Base-by-base conservation (phyloP, 2,797 vertebrate species). In the Spatula versicolor region DNA sequence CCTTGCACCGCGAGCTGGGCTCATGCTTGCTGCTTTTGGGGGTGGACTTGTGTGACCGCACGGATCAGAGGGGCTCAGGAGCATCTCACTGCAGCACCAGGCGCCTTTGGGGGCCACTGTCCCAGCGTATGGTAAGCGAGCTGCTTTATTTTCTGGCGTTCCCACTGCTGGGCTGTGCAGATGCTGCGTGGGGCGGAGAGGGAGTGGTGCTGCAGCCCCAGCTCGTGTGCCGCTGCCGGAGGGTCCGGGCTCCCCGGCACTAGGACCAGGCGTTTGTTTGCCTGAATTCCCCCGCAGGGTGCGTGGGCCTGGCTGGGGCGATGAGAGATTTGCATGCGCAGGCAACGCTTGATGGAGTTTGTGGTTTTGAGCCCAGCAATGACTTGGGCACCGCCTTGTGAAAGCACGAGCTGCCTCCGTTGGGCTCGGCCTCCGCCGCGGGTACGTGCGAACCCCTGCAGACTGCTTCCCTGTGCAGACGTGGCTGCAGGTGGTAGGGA, bases 351-450 rank as follows among this genome's bases (percentile, higher is more conserved):
- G 3, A 3, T 6, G 10, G 37, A 89, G 37, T 52, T 87, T 82
- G 37, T 76, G 59, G 15, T 46, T 92, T 85, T 15, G 37, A 59
- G 72, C n/a, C 0, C 1, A n/a, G 54, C 60, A 26, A 13, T 1
- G 3, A 20, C 52, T 63, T 11, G 68, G 28, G 7, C 28, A 43
- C 23, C 35, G 25, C 26, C 9, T 62, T 59, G 22, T 28, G 23
- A 20, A 52, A 3, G 1, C 31, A 45, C 45, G 46, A 77, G 59
- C 4, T 52, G 62, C 19, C 23, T 21, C 14, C 23, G 35, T 45
- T 33, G 7, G n/a, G 33, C 21, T 73, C 25, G 7, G 54, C n/a
- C 17, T 26, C 71, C 13, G 5, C 11, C 5, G 7, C 0, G 0
- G 13, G 73, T 35, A 5, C 3, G 1, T 28, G 3, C 16, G 37